phyloP scores from a whole-genome alignment of 2,888 invertebrate species.

The Emesis russula region DNA sequence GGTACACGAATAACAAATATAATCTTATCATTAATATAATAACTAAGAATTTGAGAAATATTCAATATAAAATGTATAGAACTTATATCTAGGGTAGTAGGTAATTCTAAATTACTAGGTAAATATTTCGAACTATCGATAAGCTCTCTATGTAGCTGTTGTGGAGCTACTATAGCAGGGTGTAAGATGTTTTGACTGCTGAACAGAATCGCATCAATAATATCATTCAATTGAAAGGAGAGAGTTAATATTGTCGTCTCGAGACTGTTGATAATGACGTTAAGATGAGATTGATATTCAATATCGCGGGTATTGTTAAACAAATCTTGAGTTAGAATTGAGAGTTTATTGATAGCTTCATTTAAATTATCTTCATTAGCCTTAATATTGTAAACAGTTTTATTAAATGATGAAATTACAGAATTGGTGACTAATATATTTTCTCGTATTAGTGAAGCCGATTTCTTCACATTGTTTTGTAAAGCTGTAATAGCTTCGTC shows the following conservation, averaged over 20 bases:
- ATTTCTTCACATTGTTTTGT: constrained; percentile 60
- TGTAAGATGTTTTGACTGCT: constrained; percentile 75
- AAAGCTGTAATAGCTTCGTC: constrained; percentile 67
- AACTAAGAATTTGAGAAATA: not conserved
- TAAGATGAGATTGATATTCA: constrained; percentile 33
- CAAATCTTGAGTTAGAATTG: constrained; percentile 3
- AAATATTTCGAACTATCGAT: constrained; percentile 72
- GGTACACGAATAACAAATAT: not conserved
- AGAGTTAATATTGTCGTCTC: constrained; percentile 51
- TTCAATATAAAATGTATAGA: constrained; percentile 24
- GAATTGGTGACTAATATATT: constrained; percentile 77
- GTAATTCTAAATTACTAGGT: constrained; percentile 58
- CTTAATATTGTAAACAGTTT: constrained; percentile 51
- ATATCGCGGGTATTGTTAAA: not conserved
- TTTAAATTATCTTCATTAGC: constrained; percentile 50
- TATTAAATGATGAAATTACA: constrained; percentile 47
- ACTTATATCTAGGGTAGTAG: constrained; percentile 59
- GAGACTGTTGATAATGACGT: constrained; percentile 51
- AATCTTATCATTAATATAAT: not conserved
- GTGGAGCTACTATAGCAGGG: constrained; percentile 78
- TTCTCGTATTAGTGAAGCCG: constrained; percentile 74
- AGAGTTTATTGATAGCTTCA: constrained; percentile 48
- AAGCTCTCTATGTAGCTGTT: constrained; percentile 72
- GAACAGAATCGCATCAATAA: constrained; percentile 68
- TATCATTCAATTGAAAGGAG: constrained; percentile 62